These are phyloP conservation scores for Vanessa cardui DNA, from an alignment of 2,888 invertebrate genomes.

Conservation along the genomic window DNA sequence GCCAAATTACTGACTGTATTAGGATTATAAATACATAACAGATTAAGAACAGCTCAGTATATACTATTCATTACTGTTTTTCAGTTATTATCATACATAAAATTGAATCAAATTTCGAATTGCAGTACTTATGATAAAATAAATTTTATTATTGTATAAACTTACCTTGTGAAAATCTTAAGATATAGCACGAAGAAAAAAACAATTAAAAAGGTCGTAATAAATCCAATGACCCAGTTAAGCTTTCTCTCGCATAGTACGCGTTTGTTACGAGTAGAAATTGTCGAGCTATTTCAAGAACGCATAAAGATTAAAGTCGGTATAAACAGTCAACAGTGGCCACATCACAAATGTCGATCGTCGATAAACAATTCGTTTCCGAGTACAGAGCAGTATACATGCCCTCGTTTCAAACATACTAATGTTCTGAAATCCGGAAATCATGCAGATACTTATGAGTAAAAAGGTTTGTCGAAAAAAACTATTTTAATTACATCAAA, in stretches of 20 bases:
- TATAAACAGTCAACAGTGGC: constrained; percentile 57
- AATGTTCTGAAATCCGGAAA: constrained; percentile 22
- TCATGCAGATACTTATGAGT: constrained; percentile 1
- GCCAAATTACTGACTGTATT: too few relatives aligned
- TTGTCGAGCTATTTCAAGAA: constrained; percentile 53
- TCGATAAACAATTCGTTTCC: constrained; percentile 62
- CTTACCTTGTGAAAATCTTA: too few relatives aligned
- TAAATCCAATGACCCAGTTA: constrained; percentile 31
- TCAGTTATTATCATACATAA: too few relatives aligned
- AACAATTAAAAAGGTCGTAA: background rate
- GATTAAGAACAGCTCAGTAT: too few relatives aligned
- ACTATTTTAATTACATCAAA: too few relatives aligned
- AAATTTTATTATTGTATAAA: too few relatives aligned
- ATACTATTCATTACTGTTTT: too few relatives aligned
- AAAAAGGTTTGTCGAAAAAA: background rate
- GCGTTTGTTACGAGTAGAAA: constrained; percentile 34
- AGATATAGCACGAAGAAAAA: too few relatives aligned
- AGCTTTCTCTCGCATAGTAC: constrained; percentile 9
- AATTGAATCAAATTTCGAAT: too few relatives aligned
- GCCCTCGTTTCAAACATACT: constrained; percentile 57
- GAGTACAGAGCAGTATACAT: constrained; percentile 52
- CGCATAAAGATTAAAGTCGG: constrained; percentile 43
- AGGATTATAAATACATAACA: too few relatives aligned
- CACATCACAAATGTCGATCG: constrained; percentile 54
- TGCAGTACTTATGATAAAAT: too few relatives aligned